A percentile compares a stretch with the other conserved stretches of the same genome.
phyloP scores from a whole-genome alignment of 2,113 vertebrate species.

The Todiramphus chloris region DNA sequence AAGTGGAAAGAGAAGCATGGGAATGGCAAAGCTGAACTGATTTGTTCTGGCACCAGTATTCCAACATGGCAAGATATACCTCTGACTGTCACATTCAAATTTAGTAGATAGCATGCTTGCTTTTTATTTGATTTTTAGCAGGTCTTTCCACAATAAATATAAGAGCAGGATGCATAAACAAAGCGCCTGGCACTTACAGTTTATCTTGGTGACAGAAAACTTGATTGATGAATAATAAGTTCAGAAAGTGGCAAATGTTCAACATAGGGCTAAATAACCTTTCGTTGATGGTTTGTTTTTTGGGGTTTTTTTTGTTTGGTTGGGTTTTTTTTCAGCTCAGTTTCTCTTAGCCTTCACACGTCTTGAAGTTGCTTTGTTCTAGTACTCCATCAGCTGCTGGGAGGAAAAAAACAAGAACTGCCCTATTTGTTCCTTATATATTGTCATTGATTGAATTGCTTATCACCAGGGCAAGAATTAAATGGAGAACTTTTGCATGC shows the following conservation, averaged over 20 bases:
- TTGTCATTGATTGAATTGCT: background rate
- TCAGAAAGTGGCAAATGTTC: constrained; percentile 51
- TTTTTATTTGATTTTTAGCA: constrained; percentile 55
- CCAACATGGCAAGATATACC: constrained; percentile 5
- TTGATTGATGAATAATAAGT: constrained; percentile 51
- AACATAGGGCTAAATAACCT: constrained; percentile 42
- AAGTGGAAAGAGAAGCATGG: background rate
- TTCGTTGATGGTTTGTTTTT: background rate
- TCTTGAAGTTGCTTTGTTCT: background rate
- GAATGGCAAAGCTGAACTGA: background rate
- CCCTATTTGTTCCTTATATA: background rate
- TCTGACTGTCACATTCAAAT: constrained; percentile 49
- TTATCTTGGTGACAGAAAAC: constrained; percentile 47
- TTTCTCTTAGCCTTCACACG: background rate
- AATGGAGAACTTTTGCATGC: background rate
- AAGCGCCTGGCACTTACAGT: constrained; percentile 7
- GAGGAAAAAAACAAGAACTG: background rate
- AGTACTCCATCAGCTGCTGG: background rate
- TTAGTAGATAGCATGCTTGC: constrained; percentile 35
- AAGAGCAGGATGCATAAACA: constrained; percentile 50
- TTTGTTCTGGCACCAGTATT: constrained; percentile 7
- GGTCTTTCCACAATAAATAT: constrained; percentile 42
- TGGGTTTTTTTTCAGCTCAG: background rate
- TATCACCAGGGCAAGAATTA: background rate
- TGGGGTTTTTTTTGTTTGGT: too few species aligned